These are phyloP conservation scores for Pristionchus maxplancki DNA, from an alignment of 2,888 invertebrate species.

Conservation along the genomic window DNA sequence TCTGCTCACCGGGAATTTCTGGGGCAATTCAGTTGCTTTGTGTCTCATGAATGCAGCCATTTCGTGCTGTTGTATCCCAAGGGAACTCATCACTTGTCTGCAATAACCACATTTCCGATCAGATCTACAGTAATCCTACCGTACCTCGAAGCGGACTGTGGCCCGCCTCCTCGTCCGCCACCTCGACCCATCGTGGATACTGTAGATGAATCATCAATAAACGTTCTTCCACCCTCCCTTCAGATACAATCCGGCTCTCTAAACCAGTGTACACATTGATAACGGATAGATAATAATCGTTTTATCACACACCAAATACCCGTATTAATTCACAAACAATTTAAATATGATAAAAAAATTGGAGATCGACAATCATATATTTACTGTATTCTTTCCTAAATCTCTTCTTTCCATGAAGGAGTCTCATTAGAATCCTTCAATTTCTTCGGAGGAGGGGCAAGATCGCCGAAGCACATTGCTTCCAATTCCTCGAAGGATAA, in stretches of 20 bases:
- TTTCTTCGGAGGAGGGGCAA: constrained; percentile 1
- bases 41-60: constrained; percentile 62
- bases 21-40: constrained; percentile 65
- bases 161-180: constrained; percentile 29
- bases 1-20: constrained; percentile 71
- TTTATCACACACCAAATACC: constrained; percentile 26
- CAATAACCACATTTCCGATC: no score
- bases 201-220: neutral
- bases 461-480: neutral
- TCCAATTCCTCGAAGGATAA: constrained; percentile 48
- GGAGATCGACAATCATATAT: constrained; percentile 25
- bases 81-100: constrained; percentile 70
- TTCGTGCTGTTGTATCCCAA: constrained; percentile 74
- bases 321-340: neutral
- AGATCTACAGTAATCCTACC: neutral
- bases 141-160: constrained; percentile 34
- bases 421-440: neutral
- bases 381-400: neutral
- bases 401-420: constrained; percentile 35
- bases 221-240: neutral
- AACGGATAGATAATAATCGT: neutral
- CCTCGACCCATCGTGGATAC: constrained; percentile 44
- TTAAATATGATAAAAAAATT: neutral
- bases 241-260: neutral
- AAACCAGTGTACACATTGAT: neutral